These are phyloP conservation scores for Rhynchonycteris naso DNA, from an alignment of 2,797 vertebrate species.

Conservation along the genomic window DNA sequence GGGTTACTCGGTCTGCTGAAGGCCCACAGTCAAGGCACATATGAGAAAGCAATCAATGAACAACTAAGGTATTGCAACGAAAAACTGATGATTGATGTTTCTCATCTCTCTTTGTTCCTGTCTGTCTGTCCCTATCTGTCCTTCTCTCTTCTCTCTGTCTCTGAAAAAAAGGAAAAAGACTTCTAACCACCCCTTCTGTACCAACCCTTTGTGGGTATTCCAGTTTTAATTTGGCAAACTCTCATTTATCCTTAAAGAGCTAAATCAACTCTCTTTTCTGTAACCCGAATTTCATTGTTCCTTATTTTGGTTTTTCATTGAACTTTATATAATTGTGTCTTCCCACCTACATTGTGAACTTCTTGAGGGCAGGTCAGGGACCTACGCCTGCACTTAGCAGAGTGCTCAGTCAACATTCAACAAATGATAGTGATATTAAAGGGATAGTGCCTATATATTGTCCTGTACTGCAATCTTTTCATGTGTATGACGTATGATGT, in stretches of 20 bases:
- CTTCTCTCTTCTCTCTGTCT: too few relatives aligned
- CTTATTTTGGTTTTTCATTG: background rate
- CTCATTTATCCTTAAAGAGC: background rate
- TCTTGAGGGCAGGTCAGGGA: background rate
- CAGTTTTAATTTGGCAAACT: background rate
- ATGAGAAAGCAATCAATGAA: too few relatives aligned
- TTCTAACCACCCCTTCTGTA: background rate
- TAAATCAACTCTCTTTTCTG: background rate
- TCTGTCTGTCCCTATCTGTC: too few relatives aligned
- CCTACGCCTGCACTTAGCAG: background rate
- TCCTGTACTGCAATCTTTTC: background rate
- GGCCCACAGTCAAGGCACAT: too few relatives aligned
- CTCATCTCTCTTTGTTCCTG: too few relatives aligned
- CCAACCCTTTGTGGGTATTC: background rate
- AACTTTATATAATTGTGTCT: background rate
- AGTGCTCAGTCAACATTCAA: background rate
- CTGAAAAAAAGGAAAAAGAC: too few relatives aligned
- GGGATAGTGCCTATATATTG: background rate
- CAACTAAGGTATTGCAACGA: too few relatives aligned
- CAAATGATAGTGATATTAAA: background rate
- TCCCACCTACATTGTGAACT: background rate
- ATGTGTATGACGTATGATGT: slow-evolving; percentile 16
- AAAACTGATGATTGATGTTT: too few relatives aligned
- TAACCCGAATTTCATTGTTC: background rate
- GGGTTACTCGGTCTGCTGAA: too few relatives aligned